Conservation (phyloP, 1,140 invertebrate species). For the Carposina sasakii region DNA sequence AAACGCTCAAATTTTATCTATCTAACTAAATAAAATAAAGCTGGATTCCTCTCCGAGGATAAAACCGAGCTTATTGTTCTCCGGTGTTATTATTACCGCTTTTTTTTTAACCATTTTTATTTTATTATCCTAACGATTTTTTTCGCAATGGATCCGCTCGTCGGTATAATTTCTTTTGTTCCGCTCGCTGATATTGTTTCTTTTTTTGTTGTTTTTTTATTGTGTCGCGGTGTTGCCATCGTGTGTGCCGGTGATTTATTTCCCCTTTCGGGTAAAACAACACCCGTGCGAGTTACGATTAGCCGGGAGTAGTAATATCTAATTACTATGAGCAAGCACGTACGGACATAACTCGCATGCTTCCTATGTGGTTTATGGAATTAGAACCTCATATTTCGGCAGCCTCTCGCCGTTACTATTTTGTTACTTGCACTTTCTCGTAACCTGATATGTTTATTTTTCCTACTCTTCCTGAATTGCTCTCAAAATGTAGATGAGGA, state of each 20-base stretch:
- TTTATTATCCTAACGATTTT: slow-evolving; percentile 69
- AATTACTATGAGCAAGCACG: slow-evolving; percentile 69
- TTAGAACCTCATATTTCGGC: slow-evolving; percentile 67
- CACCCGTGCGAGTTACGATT: slow-evolving; percentile 67
- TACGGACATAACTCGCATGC: slow-evolving; percentile 64
- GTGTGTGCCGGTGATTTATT: slow-evolving; percentile 61
- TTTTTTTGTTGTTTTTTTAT: slow-evolving; percentile 59
- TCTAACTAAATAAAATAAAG: slow-evolving; percentile 59
- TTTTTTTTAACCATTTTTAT: slow-evolving; percentile 67
- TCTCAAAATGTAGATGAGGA: not conserved
- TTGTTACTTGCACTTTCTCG: slow-evolving; percentile 41
- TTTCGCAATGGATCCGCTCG: slow-evolving; percentile 55
- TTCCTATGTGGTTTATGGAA: slow-evolving; percentile 70
- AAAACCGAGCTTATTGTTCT: slow-evolving; percentile 61
- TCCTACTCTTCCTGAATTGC: no score
- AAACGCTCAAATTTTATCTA: slow-evolving; percentile 55
- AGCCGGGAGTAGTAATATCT: slow-evolving; percentile 66
- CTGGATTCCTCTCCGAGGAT: slow-evolving; percentile 54
- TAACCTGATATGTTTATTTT: slow-evolving; percentile 51
- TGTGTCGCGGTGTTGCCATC: slow-evolving; percentile 49
- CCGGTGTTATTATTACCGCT: slow-evolving; percentile 56
- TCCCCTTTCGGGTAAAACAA: slow-evolving; percentile 68
- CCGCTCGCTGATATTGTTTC: slow-evolving; percentile 60
- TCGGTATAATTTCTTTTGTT: slow-evolving; percentile 68
- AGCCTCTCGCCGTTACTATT: slow-evolving; percentile 55